These are phyloP conservation scores for Erebia palarica DNA, from an alignment of 2,888 invertebrate genomes.

Conservation along the genomic window DNA sequence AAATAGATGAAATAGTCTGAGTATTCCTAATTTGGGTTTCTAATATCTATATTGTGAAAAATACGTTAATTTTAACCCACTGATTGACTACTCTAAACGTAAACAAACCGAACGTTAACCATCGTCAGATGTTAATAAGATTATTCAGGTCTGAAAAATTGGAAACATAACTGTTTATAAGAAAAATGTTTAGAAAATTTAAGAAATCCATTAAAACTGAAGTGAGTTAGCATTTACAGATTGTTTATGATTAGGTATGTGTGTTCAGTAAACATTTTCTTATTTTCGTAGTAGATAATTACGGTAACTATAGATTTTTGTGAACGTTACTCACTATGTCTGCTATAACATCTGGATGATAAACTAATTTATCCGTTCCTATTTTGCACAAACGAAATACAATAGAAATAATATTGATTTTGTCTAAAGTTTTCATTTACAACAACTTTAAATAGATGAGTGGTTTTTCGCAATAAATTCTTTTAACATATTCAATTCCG, in stretches of 20 bases:
- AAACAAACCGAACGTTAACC: slow-evolving; percentile 21
- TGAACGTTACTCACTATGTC: background rate
- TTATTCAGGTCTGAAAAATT: slow-evolving; percentile 19
- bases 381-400: no score
- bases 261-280: slow-evolving; percentile 8
- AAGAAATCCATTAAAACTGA: slow-evolving; percentile 4
- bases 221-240: slow-evolving; percentile 9
- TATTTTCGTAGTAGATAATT: background rate
- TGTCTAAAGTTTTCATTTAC: background rate
- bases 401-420: background rate
- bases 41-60: background rate
- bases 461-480: background rate
- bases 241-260: background rate
- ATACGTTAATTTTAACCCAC: background rate
- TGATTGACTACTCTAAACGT: slow-evolving; percentile 1
- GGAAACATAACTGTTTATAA: slow-evolving; percentile 3
- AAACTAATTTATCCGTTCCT: background rate
- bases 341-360: background rate
- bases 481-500: background rate
- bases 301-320: slow-evolving; percentile 1
- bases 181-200: slow-evolving; percentile 7
- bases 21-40: background rate
- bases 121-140: slow-evolving; percentile 8
- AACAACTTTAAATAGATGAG: background rate
- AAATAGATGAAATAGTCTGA: no score